phyloP scores from a whole-genome alignment of 2,888 invertebrate species.

The Volucella inflata region DNA sequence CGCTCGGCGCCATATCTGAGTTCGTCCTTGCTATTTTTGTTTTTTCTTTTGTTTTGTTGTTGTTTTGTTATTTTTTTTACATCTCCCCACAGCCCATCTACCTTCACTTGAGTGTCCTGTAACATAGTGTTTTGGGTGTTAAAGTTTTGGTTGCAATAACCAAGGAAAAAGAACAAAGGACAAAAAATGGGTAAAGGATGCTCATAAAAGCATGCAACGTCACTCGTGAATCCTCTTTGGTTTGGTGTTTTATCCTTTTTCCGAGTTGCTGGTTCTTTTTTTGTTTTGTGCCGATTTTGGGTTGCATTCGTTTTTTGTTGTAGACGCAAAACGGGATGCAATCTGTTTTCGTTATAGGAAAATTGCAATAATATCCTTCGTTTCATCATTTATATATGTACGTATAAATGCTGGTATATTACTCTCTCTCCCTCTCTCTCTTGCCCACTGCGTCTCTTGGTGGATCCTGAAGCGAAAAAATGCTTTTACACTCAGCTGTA shows the following conservation, averaged over 20 bases:
- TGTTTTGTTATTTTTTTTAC: neutral
- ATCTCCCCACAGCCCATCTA: neutral
- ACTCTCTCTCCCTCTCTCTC: too few species aligned
- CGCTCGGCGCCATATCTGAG: conserved; percentile 67
- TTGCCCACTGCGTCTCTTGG: too few species aligned
- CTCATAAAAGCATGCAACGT: conserved; percentile 73
- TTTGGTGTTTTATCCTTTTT: conserved; percentile 46
- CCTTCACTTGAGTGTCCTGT: conserved; percentile 63
- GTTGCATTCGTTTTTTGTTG: conserved; percentile 8
- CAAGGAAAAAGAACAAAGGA: conserved; percentile 20
- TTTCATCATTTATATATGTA: conserved; percentile 37
- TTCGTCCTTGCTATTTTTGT: conserved; percentile 28
- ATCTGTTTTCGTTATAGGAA: conserved; percentile 75
- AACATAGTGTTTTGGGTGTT: conserved; percentile 71
- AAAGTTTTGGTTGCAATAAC: conserved; percentile 54
- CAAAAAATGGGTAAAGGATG: conserved; percentile 21
- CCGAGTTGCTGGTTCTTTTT: conserved; percentile 24
- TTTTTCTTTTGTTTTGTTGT: conserved; percentile 9
- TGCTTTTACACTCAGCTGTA: conserved; percentile 61
- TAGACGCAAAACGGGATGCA: conserved; percentile 60
- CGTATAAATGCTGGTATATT: too few species aligned
- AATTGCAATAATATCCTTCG: conserved; percentile 73
- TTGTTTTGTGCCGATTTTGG: neutral
- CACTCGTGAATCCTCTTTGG: conserved; percentile 66
- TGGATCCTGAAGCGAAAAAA: conserved; percentile 43